Conservation (phyloP, 2,888 invertebrate genomes). For the Xiphydria camelus region DNA sequence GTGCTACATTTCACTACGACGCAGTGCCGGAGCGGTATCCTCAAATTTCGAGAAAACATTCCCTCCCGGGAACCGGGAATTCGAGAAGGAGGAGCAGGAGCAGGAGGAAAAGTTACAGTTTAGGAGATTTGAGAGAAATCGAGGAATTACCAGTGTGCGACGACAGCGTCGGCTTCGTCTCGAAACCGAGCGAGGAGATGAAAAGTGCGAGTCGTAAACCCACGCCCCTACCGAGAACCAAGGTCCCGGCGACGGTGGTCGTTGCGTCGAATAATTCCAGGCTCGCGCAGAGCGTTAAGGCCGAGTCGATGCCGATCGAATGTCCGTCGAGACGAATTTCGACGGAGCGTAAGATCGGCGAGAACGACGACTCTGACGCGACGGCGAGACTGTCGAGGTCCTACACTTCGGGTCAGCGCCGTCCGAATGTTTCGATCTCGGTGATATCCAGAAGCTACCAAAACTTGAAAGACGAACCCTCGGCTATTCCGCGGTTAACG, state of each 20-base stretch:
- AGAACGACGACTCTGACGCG: no score
- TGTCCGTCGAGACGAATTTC: no score
- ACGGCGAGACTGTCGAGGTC: neutral
- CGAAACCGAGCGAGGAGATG: neutral
- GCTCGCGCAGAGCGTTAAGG: no score
- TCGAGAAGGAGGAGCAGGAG: conserved; percentile 7
- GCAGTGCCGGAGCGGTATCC: conserved; percentile 28
- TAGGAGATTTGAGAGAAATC: conserved; percentile 37
- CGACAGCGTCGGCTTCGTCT: neutral
- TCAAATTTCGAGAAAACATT: conserved; percentile 16
- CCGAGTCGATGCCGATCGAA: no score
- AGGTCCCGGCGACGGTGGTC: neutral
- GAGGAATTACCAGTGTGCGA: conserved; percentile 17
- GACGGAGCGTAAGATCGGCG: no score
- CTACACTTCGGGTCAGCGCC: no score
- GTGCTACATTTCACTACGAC: conserved; percentile 25
- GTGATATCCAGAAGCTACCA: conserved; percentile 12
- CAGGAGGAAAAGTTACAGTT: conserved; percentile 40
- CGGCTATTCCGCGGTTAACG: conserved; percentile 22
- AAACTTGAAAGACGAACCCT: conserved; percentile 19
- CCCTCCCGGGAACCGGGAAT: neutral
- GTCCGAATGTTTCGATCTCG: neutral
- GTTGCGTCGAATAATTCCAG: no score
- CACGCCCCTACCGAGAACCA: conserved; percentile 4
- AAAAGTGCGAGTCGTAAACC: conserved; percentile 3